Base-by-base conservation (phyloP, 37 sponge, comb jelly and placozoan genomes). In the Beroe ovata region DNA sequence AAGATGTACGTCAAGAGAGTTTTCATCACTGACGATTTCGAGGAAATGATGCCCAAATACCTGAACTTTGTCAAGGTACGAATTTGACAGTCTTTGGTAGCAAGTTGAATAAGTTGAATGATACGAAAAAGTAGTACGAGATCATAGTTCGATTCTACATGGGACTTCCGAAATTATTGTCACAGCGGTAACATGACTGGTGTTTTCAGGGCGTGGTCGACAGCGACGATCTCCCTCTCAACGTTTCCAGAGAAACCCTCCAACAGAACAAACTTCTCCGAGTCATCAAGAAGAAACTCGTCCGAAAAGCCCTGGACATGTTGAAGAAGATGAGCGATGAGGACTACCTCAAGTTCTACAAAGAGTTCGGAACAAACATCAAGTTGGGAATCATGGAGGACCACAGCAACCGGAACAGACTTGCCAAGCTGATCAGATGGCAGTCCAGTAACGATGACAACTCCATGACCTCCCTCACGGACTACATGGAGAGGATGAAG, bases 301-400 rank as follows among this genome's bases (percentile, higher is more conserved):
- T 98, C 26, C 90, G 99, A 33, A 98, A 98, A 92, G 94, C 95
- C 14, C 92, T 98, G 69, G 99, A 98, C 89, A 98, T 98, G 99
- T 47, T 95, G 61, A 98, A 95, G 93, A 98, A 98, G 89, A 89
- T 98, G 88, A 89, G 89, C 32, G 90, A 62, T 30, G 95, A 96
- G 30, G 92, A 64, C 41, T 95, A 92, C 90, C 72, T 94, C 64
- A 90, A 93, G 69, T 94, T 98, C 95, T 98, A 95, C 95, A 88
- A 92, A 77, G 93, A 97, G 89, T 97, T 91, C 66, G 92, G 96
- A 2, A 95, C 95, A 60, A 94, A 93, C 64, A 72, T 97, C 39
- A 95, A 93, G 60, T 64, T 90, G 23, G 93, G 99, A 25, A 90
- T 97, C 36, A 92, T 97, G 33, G 99, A 97, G 92, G 99, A 97